Base-by-base conservation (phyloP, 2,888 invertebrate species). In the Phengaris arion region DNA sequence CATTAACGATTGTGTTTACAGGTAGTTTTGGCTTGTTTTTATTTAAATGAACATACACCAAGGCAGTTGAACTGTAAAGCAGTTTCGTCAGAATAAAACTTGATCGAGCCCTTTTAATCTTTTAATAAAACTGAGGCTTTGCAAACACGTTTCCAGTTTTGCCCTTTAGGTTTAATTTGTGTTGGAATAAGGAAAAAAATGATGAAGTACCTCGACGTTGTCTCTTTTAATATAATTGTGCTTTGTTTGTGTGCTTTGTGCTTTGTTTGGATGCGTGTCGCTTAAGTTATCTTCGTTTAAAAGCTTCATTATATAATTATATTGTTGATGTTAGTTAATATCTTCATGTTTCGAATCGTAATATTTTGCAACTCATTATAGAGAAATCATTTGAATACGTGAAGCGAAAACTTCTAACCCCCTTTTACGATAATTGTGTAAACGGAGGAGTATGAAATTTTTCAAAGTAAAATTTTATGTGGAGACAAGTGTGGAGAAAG, bases 141-240 rank as follows among this genome's bases (percentile, higher is more conserved):
- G 52, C 35, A 72, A 72, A 72, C 72, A 52, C 22, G 72, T 72
- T 72, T 54, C 52, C 6, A 72, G 22, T 52, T 54, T 72, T 72
- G 72, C 72, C 72, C 72, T 72, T 72, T 54, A 54, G 13, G 54
- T 52, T 52, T 54, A 72, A 72, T 72, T 72, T 72, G 72, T 35
- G 70, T 22, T 70, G 22, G 13, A 54, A 72, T 72, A 72, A 52
- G 72, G 72, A 72, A 51, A 72, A 70, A 72, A 72, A 72, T 72
- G 35, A 72, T 52, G 12, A 72, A 72, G 54, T 22, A 51, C 51
- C 22, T 70, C 52, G 72, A 13, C 10, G 68, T 68, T 68, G 68
- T 46, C 35, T 68, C 22, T 68, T 68, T 45, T 68, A 68, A 35
- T 35, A 4, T 35, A 4, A 45, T 68, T 45, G 68, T 9, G 13